These are phyloP conservation scores for Lithophane semibrunnea DNA, from an alignment of 2,888 invertebrate species.

Conservation along the genomic window DNA sequence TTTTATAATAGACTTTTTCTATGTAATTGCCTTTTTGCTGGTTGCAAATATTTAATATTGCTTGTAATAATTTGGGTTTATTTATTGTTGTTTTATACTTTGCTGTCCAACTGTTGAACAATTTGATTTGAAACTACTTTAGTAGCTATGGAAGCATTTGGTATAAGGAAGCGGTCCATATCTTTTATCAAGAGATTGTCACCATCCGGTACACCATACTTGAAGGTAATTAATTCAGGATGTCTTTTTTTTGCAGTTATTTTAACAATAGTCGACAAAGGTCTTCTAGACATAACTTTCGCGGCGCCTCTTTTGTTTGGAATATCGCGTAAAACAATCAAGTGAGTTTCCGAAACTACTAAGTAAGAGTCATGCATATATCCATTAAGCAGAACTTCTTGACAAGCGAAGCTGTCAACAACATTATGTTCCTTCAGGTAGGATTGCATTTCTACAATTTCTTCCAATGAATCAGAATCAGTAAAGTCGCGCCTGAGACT, in stretches of 20 bases:
- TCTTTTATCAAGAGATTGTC: conserved; percentile 95
- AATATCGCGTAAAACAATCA: conserved; percentile 96
- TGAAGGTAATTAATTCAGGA: conserved; percentile 99
- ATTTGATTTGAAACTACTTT: conserved; percentile 97
- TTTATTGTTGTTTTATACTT: conserved; percentile 62
- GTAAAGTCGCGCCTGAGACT: conserved; percentile 81
- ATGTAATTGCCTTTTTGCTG: neutral
- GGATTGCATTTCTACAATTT: conserved; percentile 94
- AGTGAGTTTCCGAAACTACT: conserved; percentile 95
- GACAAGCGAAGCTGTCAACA: conserved; percentile 96
- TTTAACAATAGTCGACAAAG: conserved; percentile 97
- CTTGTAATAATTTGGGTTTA: neutral
- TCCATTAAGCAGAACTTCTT: conserved; percentile 97
- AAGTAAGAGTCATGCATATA: conserved; percentile 97
- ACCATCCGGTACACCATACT: conserved; percentile 96
- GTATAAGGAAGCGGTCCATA: conserved; percentile 97
- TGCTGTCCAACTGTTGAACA: conserved; percentile 86
- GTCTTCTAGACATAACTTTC: conserved; percentile 96
- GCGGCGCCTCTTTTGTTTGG: conserved; percentile 94
- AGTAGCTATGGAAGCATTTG: conserved; percentile 97
- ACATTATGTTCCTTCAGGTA: conserved; percentile 96
- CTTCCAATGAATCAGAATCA: conserved; percentile 92
- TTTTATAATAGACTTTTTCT: neutral
- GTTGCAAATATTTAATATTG: neutral
- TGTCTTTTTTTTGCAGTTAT: conserved; percentile 99